phyloP scores from a whole-genome alignment of 1,140 invertebrate species.

The Polyergus mexicanus region DNA sequence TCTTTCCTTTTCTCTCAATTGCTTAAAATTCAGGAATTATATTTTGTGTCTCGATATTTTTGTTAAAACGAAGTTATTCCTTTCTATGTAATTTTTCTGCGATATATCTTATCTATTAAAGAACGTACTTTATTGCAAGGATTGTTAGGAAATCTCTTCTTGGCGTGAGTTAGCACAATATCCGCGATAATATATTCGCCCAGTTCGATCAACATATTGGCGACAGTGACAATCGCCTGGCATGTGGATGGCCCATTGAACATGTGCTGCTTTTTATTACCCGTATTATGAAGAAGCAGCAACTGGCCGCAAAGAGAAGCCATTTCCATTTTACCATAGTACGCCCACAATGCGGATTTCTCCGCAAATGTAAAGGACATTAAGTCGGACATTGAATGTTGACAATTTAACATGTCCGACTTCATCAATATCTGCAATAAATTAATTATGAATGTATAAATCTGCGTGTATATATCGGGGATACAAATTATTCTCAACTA shows the following conservation, averaged over 20 bases:
- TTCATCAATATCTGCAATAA: conserved; percentile 92
- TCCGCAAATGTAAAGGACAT: conserved; percentile 92
- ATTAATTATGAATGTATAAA: conserved; percentile 69
- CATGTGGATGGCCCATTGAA: conserved; percentile 91
- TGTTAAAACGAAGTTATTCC: not conserved
- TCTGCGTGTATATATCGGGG: not conserved
- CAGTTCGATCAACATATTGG: conserved; percentile 88
- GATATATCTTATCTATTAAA: not conserved
- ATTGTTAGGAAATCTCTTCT: conserved; percentile 88
- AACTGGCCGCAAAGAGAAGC: conserved; percentile 92
- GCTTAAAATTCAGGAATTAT: not conserved
- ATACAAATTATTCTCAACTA: not conserved
- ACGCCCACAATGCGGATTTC: conserved; percentile 93
- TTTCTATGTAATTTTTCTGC: not conserved
- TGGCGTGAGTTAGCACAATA: conserved; percentile 87
- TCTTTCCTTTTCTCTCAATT: not conserved
- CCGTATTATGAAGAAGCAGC: conserved; percentile 91
- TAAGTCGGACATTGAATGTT: conserved; percentile 93
- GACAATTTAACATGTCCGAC: conserved; percentile 94
- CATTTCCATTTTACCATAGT: conserved; percentile 95
- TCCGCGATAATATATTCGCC: conserved; percentile 88
- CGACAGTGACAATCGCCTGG: conserved; percentile 91
- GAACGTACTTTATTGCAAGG: conserved; percentile 84
- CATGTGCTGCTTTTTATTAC: conserved; percentile 87
- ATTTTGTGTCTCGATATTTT: not conserved